Base-by-base conservation (phyloP, 2,888 invertebrate species). In the Monoplex corrugatus region DNA sequence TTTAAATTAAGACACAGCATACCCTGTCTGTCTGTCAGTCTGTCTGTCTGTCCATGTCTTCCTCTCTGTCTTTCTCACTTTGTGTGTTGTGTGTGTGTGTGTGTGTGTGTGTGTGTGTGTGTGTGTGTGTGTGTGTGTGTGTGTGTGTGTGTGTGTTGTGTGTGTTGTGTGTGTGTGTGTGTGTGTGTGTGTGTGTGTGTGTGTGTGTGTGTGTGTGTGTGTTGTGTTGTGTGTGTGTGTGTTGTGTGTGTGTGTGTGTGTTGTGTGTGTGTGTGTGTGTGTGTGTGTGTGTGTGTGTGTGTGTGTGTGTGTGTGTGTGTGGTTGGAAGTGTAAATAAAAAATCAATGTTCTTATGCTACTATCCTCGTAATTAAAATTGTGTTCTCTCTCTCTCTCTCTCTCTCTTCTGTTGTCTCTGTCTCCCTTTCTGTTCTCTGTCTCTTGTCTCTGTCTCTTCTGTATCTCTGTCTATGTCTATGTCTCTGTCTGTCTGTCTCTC, bases 141-240 rank as follows among this genome's bases (percentile, higher is more conserved):
- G n/a, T n/a, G n/a, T n/a, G n/a, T n/a, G n/a, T n/a, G n/a, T 57
- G 2, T n/a, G n/a, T n/a, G n/a, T n/a, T n/a, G n/a, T n/a, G n/a
- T n/a, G n/a, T n/a, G n/a, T n/a, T n/a, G n/a, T n/a, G n/a, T n/a
- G n/a, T n/a, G n/a, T 57, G 57, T 2, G n/a, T n/a, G 68, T 68
- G 68, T 68, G 68, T 68, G 68, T 68, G 68, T 63, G 68, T 68
- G 68, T 68, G 68, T 68, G 68, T 68, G 68, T 68, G n/a, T n/a
- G n/a, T 57, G 68, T 68, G n/a, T 68, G n/a, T 68, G 68, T 68
- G 57, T 57, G 2, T 28, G 1, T 23, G 16, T 57, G 57, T 5
- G 28, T 57, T 57, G 57, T 50, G 8, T 50, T 50, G 16, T 16
- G 50, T 16, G 16, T 13, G 50, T 50, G 16, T 13, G 50, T 50